Conservation (phyloP, 2,113 vertebrate genomes). For the Alethe castanea region DNA sequence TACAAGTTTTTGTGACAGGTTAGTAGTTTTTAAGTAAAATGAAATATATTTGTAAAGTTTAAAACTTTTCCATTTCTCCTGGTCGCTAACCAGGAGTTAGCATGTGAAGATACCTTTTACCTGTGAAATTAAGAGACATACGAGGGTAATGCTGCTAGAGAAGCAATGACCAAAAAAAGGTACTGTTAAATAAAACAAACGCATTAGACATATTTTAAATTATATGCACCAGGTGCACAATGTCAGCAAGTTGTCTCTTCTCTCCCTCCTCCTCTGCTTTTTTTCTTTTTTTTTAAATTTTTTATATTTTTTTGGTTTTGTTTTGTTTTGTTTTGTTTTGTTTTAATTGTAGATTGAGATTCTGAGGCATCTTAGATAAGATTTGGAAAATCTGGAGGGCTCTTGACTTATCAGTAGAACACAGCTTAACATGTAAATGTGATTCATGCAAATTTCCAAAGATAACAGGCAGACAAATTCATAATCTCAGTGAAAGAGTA, state of each 20-base stretch:
- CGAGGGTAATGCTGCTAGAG: not conserved
- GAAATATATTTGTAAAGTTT: not conserved
- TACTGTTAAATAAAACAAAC: conserved; percentile 9
- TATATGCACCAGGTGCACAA: not conserved
- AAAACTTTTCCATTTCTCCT: not conserved
- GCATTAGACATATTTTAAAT: not conserved
- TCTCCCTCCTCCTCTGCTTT: rapidly evolving
- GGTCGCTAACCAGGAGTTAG: not conserved
- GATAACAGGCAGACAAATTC: conserved; percentile 47
- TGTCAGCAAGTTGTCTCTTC: not conserved
- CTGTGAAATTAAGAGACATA: not conserved
- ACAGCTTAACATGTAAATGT: conserved; percentile 64
- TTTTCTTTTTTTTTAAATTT: no score
- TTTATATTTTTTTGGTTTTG: no score
- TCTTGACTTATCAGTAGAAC: conserved; percentile 62
- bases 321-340: not conserved
- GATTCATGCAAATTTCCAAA: conserved; percentile 63
- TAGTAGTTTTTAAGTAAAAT: not conserved
- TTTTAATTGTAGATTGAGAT: conserved; percentile 26
- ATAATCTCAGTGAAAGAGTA: conserved; percentile 16
- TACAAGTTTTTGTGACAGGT: not conserved
- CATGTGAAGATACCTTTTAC: not conserved
- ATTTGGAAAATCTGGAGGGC: conserved; percentile 51
- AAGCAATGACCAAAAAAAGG: not conserved
- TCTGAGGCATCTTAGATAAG: conserved; percentile 55